A percentile compares a stretch with the other conserved stretches of the same genome.
These are phyloP conservation scores for Drosophila novamexicana DNA, from an alignment of 1,140 invertebrate species.

Conservation along the genomic window DNA sequence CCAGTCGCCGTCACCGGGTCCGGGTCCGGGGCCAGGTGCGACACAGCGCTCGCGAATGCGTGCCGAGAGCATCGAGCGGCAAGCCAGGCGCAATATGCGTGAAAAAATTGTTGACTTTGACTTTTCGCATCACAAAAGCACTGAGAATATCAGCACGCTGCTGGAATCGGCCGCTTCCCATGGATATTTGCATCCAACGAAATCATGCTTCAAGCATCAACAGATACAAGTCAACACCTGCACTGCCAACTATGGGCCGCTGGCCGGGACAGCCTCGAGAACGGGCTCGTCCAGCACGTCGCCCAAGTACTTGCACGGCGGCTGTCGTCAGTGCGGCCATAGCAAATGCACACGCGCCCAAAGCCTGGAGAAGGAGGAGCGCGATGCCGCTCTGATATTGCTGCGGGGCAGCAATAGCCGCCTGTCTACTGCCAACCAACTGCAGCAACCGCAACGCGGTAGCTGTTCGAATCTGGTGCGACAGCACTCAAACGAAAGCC, in stretches of 20 bases:
- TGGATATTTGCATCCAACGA: conserved; percentile 69
- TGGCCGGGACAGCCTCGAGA: conserved; percentile 25
- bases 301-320: conserved; percentile 62
- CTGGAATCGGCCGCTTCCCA: conserved; percentile 46
- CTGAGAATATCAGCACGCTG: conserved; percentile 71
- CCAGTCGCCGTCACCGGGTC: conserved; percentile 66
- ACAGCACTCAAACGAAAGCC: conserved; percentile 76
- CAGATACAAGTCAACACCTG: conserved; percentile 65
- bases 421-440: conserved; percentile 27
- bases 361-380: conserved; percentile 72
- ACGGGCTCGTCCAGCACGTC: conserved; percentile 34
- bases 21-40: conserved; percentile 59
- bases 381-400: conserved; percentile 36
- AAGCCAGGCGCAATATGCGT: conserved; percentile 65
- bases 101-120: conserved; percentile 84
- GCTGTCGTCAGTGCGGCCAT: conserved; percentile 79
- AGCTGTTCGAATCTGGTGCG: conserved; percentile 78
- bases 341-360: conserved; percentile 79
- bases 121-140: conserved; percentile 83
- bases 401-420: conserved; percentile 60
- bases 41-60: conserved; percentile 61
- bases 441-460: conserved; percentile 66
- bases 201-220: conserved; percentile 82
- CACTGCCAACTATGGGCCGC: conserved; percentile 50
- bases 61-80: conserved; percentile 77